Evolutionary conservation across 2,113 vertebrate genomes (phyloP).

Genomic region (Polypterus senegalus): DNA sequence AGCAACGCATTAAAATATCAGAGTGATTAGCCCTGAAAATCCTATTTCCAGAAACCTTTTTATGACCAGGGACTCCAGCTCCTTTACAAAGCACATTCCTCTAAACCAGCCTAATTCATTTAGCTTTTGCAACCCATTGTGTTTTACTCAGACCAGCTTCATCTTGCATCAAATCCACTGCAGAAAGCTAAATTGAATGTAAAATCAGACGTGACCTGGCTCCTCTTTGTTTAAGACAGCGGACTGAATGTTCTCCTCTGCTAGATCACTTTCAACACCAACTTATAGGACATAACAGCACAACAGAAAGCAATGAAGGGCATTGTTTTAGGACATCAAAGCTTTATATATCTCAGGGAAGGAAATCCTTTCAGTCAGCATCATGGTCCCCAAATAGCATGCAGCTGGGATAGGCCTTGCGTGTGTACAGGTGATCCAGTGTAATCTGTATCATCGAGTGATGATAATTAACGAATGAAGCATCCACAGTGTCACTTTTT

Average conservation of each 20-base stretch:
- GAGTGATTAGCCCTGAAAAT: constrained; percentile 62
- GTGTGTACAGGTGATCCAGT: too few species aligned
- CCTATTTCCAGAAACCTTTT: constrained; percentile 73
- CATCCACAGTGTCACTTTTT: too few species aligned
- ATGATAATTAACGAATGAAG: too few species aligned
- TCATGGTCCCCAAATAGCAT: constrained; percentile 44
- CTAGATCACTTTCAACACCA: constrained; percentile 72
- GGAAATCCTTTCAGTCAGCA: constrained; percentile 81
- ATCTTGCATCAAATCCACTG: constrained; percentile 71
- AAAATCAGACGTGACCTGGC: constrained; percentile 62
- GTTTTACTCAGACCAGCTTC: constrained; percentile 67
- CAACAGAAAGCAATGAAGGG: constrained; percentile 68
- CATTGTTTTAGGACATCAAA: constrained; percentile 80
- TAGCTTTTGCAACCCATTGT: constrained; percentile 76
- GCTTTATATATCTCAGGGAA: constrained; percentile 58
- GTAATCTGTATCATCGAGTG: too few species aligned
- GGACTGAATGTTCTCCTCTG: constrained; percentile 61
- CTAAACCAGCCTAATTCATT: constrained; percentile 74
- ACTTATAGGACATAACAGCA: constrained; percentile 63
- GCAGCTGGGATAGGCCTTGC: constrained; percentile 47
- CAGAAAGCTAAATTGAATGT: constrained; percentile 67
- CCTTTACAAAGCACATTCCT: constrained; percentile 77
- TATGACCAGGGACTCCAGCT: constrained; percentile 69
- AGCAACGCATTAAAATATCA: constrained; percentile 65
- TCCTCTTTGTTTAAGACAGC: constrained; percentile 69